Base-by-base conservation (phyloP, 2,888 invertebrate species). In the Halictus ligatus region DNA sequence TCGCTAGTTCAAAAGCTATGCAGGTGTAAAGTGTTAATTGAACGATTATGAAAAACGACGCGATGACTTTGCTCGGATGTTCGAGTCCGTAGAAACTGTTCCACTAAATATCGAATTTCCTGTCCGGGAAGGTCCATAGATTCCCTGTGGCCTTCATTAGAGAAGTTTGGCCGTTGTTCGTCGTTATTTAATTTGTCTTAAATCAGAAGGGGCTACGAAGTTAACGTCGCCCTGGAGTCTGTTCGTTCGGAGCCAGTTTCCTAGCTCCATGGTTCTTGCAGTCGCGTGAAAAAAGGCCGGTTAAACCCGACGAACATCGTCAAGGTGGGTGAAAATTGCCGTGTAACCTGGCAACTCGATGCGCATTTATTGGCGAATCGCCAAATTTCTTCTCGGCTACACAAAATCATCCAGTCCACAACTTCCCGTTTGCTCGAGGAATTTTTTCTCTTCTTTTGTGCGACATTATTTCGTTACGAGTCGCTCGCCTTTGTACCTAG, bases 311-410 rank as follows among this genome's bases (percentile, higher is more conserved):
- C 25, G 50, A 60, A 64, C 75, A 67, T 25, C 40, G 25, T 43
- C 40, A 71, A 74, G 58, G 69, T 58, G 76, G 73, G 84, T 69
- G 84, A 73, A 80, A 85, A 85, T 84, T 64, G 73, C 73, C 72
- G 64, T 48, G 75, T 64, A 58, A 64, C 25, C 43, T 35, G 21
- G 75, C 72, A 78, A 78, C 72, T 76, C 40, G 58, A 54, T 48
- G 79, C 46, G 29, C 79, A 58, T 75, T 75, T 29, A 67, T 73
- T 85, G 85, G 85, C 84, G 29, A 43, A 13, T 21, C 13, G 84
- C 85, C 85, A 85, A 72, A 43, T 48, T 77, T 21, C 54, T 58
- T 67, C 21, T 12, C 43, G 18, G 43, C 35, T 48, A 29, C n/a
- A 48, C 40, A 46, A 29, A 40, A 69, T 82, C 84, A 15, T 15